A percentile compares a stretch with the other conserved stretches of the same genome.
Conservation (phyloP, 2,797 vertebrate species). For the Gallinago nigripennis region DNA sequence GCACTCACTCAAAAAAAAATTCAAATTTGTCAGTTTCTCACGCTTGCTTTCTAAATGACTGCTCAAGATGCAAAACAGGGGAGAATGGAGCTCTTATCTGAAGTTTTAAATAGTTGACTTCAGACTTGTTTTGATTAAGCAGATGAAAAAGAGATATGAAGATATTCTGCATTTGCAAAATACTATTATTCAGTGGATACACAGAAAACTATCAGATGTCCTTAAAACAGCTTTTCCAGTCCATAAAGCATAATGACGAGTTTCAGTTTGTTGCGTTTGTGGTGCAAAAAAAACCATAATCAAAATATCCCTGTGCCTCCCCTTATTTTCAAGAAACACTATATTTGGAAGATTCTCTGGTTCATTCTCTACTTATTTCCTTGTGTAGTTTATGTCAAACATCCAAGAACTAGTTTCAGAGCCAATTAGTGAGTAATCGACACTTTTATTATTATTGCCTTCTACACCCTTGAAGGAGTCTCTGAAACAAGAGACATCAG, state of each 20-base stretch:
- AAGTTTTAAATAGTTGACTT: conserved; percentile 22
- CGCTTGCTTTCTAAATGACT: conserved; percentile 33
- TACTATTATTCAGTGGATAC: neutral
- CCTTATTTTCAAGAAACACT: conserved; percentile 6
- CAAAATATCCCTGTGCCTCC: neutral
- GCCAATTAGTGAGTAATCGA: neutral
- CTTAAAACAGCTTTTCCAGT: neutral
- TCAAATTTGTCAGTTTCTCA: neutral
- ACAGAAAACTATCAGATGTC: neutral
- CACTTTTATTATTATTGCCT: conserved; percentile 36
- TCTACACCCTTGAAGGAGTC: conserved; percentile 19
- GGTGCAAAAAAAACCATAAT: neutral
- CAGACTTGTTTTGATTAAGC: conserved; percentile 2
- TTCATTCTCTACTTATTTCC: conserved; percentile 32
- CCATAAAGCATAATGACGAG: neutral
- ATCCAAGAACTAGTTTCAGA: conserved; percentile 19
- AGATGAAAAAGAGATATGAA: neutral
- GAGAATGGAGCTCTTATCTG: neutral
- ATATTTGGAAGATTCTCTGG: neutral
- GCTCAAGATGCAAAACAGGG: conserved; percentile 11
- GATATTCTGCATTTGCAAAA: neutral
- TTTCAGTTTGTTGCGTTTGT: neutral
- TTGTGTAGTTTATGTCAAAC: neutral
- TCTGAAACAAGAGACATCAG: conserved; percentile 34
- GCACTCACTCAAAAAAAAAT: neutral